Evolutionary conservation across 2,113 vertebrate genomes (phyloP).

Genomic region (Xenotilapia caudafasciata): DNA sequence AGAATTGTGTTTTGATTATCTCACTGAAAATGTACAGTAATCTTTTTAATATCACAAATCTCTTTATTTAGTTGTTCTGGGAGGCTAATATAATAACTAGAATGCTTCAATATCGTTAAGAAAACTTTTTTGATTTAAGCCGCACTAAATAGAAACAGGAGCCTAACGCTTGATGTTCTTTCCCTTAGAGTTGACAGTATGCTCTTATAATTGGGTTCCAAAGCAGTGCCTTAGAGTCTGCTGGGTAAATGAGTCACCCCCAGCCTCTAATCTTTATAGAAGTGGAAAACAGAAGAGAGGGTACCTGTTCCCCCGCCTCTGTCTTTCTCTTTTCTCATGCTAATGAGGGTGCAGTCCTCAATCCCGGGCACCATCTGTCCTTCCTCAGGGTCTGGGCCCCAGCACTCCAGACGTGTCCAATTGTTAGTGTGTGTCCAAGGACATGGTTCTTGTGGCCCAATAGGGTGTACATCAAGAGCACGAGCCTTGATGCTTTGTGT

Average conservation of each 20-base stretch:
- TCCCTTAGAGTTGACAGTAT: conserved; percentile 28
- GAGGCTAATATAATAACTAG: neutral
- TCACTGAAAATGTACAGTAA: neutral
- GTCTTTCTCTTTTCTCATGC: conserved; percentile 65
- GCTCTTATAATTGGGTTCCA: conserved; percentile 36
- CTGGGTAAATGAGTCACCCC: conserved; percentile 30
- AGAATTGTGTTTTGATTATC: neutral
- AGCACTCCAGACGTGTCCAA: conserved; percentile 61
- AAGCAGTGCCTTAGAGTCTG: conserved; percentile 28
- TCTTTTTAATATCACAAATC: neutral
- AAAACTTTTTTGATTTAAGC: neutral
- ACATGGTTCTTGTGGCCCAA: conserved; percentile 44
- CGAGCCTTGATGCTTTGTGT: conserved; percentile 49
- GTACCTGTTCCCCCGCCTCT: conserved; percentile 56
- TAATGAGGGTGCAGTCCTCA: conserved; percentile 54
- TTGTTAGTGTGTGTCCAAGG: conserved; percentile 72
- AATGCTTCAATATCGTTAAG: neutral
- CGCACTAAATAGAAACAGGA: neutral
- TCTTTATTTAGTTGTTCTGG: neutral
- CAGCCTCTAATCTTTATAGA: conserved; percentile 32
- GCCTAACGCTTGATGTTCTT: neutral
- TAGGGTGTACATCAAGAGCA: conserved; percentile 43
- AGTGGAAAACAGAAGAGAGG: conserved; percentile 25
- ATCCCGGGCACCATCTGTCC: conserved; percentile 69
- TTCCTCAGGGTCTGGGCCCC: conserved; percentile 60